Evolutionary conservation across 2,888 invertebrate species (phyloP).

Genomic region (Coelogynopora nodosa): DNA sequence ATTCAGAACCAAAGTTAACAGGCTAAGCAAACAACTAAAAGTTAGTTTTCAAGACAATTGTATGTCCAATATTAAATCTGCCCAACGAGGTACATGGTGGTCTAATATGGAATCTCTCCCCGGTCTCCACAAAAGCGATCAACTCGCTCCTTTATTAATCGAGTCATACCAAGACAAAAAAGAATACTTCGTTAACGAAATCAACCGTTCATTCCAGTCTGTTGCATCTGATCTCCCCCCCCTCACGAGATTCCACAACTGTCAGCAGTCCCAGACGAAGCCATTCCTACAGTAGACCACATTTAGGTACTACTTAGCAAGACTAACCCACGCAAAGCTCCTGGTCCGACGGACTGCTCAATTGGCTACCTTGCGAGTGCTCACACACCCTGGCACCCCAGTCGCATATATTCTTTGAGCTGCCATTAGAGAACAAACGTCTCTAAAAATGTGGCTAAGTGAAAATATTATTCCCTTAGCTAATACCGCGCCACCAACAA

Average conservation of each 20-base stretch:
- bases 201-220: slow-evolving; percentile 1
- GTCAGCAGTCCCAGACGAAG: background rate
- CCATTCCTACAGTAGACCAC: background rate
- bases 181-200: slow-evolving; percentile 5
- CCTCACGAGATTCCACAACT: background rate
- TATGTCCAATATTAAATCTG: slow-evolving; percentile 4
- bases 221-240: background rate
- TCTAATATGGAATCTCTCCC: background rate
- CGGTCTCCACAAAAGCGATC: slow-evolving; percentile 2
- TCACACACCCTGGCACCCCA: background rate
- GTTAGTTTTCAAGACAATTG: background rate
- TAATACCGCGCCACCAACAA: background rate
- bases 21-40: background rate
- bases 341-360: background rate
- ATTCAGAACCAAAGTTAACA: background rate
- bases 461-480: background rate
- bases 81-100: background rate
- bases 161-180: background rate
- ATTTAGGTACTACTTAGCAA: background rate
- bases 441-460: background rate
- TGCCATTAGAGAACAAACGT: background rate
- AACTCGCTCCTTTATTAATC: slow-evolving; percentile 9
- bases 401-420: background rate
- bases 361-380: background rate
- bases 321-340: background rate